phyloP scores from a whole-genome alignment of 1,140 invertebrate genomes.

The Stegodyphus mimosarum region DNA sequence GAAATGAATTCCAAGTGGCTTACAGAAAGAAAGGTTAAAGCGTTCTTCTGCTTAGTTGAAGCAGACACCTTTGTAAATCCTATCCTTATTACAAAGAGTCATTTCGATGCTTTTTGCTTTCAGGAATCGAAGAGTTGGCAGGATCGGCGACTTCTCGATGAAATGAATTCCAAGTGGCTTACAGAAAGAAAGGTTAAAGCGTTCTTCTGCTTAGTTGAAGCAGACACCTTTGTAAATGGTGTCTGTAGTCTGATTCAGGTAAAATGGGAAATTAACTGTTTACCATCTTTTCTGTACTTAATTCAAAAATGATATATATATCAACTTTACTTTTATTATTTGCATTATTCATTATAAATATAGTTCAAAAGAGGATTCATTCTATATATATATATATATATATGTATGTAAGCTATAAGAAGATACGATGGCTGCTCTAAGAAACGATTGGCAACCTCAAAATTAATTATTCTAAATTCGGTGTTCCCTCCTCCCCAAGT shows the following conservation, averaged over 20 bases:
- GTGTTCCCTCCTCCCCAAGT: no score
- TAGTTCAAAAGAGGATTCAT: no score
- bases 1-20: slow-evolving; percentile 81
- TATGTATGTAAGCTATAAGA: no score
- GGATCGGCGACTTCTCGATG: slow-evolving; percentile 73
- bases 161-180: slow-evolving; percentile 80
- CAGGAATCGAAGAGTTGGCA: slow-evolving; percentile 74
- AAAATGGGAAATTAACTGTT: background rate
- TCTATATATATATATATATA: no score
- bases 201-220: slow-evolving; percentile 87
- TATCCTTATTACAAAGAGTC: background rate
- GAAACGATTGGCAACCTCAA: no score
- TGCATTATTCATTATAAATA: no score
- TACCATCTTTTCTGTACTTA: no score
- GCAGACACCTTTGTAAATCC: slow-evolving; percentile 79
- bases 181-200: slow-evolving; percentile 83
- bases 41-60: slow-evolving; percentile 87
- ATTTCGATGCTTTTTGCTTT: slow-evolving; percentile 29
- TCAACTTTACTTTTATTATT: no score
- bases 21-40: slow-evolving; percentile 82
- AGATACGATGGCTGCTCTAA: no score
- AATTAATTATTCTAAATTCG: no score
- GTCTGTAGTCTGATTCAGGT: slow-evolving; percentile 77
- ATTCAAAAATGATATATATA: no score
- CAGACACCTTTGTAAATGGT: slow-evolving; percentile 81